phyloP scores from a whole-genome alignment of 2,113 vertebrate genomes.

The Cyphomyrus plagiostoma region DNA sequence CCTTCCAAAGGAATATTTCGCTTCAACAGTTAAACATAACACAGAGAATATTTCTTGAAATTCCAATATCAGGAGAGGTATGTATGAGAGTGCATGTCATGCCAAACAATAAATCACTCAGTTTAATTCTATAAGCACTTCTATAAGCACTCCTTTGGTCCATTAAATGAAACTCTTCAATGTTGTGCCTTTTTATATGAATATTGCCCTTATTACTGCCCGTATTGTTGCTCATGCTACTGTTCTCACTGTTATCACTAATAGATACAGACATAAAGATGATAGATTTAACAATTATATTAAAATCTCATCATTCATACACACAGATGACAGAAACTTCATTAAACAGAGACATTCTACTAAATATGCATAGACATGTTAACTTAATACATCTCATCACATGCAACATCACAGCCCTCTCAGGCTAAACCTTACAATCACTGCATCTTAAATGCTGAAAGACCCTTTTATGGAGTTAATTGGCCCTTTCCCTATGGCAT shows the following conservation, averaged over 20 bases:
- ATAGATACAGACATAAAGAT: too few relatives aligned
- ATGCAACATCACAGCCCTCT: too few relatives aligned
- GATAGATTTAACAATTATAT: too few relatives aligned
- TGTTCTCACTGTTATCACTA: background rate
- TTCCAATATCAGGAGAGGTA: background rate
- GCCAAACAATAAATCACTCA: background rate
- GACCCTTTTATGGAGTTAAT: background rate
- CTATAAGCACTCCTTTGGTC: background rate
- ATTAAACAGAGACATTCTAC: too few relatives aligned
- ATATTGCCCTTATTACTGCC: background rate
- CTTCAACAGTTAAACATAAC: background rate
- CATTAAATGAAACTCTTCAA: background rate
- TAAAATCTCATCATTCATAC: too few relatives aligned
- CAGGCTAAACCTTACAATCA: too few relatives aligned
- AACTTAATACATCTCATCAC: too few relatives aligned
- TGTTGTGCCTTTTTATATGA: background rate
- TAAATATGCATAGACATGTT: too few relatives aligned
- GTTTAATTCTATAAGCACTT: background rate
- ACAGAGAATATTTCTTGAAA: background rate
- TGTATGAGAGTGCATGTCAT: background rate
- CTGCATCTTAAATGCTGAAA: background rate
- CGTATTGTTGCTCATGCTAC: background rate
- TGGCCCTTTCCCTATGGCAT: background rate
- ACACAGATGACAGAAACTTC: too few relatives aligned
- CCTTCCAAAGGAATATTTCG: background rate